phyloP scores from a whole-genome alignment of 2,113 vertebrate genomes.

The Sylvia atricapilla region DNA sequence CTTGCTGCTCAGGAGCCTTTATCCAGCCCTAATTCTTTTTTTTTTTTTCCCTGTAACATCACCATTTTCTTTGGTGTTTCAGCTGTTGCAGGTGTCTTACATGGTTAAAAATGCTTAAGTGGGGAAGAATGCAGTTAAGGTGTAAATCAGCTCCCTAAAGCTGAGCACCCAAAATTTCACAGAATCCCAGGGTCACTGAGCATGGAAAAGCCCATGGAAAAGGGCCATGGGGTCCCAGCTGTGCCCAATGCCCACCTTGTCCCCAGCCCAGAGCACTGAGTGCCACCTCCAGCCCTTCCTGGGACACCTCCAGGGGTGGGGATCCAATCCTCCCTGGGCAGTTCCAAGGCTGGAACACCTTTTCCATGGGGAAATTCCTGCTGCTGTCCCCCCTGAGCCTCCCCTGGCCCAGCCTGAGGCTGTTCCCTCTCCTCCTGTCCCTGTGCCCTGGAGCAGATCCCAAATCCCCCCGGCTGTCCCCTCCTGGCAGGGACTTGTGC shows the following conservation, averaged over 20 bases:
- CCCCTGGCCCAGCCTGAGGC: not conserved
- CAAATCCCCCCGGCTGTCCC: not conserved
- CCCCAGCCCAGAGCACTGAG: not conserved
- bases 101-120: not conserved
- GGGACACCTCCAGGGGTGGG: not conserved
- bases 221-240: accelerated
- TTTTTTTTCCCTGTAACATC: too few species aligned
- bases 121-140: not conserved
- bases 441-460: not conserved
- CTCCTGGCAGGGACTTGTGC: not conserved
- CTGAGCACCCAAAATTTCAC: not conserved
- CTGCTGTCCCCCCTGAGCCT: accelerated
- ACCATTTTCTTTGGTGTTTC: not conserved
- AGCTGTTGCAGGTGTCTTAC: not conserved
- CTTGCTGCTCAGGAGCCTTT: accelerated
- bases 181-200: not conserved
- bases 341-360: accelerated
- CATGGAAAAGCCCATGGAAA: not conserved
- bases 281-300: accelerated
- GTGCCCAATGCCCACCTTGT: not conserved
- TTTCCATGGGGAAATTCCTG: not conserved
- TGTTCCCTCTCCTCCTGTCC: not conserved
- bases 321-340: not conserved
- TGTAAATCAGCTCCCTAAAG: not conserved
- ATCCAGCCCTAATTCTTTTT: not conserved